These are phyloP conservation scores for Chorisops tibialis DNA, from an alignment of 2,888 invertebrate species.

Conservation along the genomic window DNA sequence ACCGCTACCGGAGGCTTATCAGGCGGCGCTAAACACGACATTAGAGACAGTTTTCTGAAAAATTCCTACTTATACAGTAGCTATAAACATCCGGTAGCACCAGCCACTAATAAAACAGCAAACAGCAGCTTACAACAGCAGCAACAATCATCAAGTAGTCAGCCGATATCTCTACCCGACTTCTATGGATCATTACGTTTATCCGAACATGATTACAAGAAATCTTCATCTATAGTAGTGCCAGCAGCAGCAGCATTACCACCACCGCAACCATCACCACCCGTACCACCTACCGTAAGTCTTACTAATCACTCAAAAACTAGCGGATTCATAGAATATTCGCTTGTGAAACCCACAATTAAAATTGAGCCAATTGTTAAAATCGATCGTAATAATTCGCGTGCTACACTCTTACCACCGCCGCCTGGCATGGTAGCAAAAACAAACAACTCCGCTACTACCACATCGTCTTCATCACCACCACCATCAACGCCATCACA, in stretches of 20 bases:
- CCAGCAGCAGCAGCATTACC: background rate
- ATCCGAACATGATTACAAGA: background rate
- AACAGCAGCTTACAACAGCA: conserved; percentile 5
- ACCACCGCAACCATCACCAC: background rate
- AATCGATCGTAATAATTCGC: conserved; percentile 4
- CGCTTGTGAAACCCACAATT: conserved; percentile 38
- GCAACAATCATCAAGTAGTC: conserved; percentile 2
- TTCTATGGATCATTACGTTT: conserved; percentile 4
- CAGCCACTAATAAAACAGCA: conserved; percentile 18
- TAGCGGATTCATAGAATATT: conserved; percentile 43
- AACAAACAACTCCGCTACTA: no score
- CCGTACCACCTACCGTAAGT: conserved; percentile 14
- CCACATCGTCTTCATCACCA: background rate
- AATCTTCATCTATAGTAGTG: background rate
- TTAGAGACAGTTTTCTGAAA: conserved; percentile 31
- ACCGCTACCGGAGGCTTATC: background rate
- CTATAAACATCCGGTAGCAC: conserved; percentile 29
- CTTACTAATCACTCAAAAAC: conserved; percentile 41
- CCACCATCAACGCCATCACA: conserved; percentile 7
- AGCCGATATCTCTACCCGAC: conserved; percentile 26
- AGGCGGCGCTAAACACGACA: background rate
- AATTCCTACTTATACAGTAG: conserved; percentile 31
- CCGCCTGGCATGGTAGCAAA: no score
- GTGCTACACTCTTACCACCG: no score
- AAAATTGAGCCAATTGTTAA: conserved; percentile 21